These are phyloP conservation scores for Aspidoscelis tigris DNA, from an alignment of 2,113 vertebrate genomes.

Conservation along the genomic window DNA sequence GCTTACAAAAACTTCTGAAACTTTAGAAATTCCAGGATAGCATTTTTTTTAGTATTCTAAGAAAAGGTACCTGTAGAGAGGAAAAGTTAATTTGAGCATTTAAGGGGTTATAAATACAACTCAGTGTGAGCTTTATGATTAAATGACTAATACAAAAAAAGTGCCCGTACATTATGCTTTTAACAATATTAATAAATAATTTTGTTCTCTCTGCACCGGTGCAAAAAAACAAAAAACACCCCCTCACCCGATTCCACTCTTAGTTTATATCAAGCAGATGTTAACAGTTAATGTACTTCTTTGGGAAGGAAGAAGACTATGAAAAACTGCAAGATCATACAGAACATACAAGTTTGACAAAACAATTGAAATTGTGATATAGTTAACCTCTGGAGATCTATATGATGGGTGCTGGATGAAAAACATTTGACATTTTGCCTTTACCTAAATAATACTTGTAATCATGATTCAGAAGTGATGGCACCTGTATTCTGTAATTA, in stretches of 20 bases:
- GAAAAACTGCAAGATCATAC: not conserved
- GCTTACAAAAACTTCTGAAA: not conserved
- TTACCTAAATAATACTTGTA: constrained; percentile 23
- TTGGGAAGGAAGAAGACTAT: constrained; percentile 7
- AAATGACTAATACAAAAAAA: not conserved
- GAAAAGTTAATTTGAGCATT: not conserved
- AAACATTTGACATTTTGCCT: constrained; percentile 32
- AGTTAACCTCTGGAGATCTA: not conserved
- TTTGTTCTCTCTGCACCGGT: not conserved
- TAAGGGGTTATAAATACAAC: not conserved
- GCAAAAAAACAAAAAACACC: too few species aligned
- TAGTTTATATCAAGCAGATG: not conserved
- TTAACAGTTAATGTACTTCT: constrained; percentile 25
- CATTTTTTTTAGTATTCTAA: not conserved
- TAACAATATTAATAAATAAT: not conserved
- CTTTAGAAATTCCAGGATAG: not conserved
- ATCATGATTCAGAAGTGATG: constrained; percentile 31
- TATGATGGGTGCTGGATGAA: not conserved
- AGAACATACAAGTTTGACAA: constrained; percentile 1
- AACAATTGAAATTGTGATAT: constrained; percentile 22
- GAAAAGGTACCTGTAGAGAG: not conserved
- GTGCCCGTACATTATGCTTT: not conserved
- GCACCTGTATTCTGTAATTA: constrained; percentile 18
- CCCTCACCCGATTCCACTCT: not conserved
- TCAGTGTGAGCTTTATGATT: not conserved